phyloP scores from a whole-genome alignment of 2,797 vertebrate genomes.

The Lutjanus campechanus region DNA sequence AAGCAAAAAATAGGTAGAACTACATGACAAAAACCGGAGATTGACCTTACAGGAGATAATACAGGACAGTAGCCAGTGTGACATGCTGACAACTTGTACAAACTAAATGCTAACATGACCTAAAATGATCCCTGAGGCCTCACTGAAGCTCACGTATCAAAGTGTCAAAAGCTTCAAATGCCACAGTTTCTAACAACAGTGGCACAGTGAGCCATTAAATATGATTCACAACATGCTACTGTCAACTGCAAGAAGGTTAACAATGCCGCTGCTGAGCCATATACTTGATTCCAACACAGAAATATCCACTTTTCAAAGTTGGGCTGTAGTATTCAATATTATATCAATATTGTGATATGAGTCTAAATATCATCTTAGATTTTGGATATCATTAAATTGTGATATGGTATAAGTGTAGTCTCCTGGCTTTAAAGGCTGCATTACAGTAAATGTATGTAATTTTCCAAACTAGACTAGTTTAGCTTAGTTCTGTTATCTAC shows the following conservation, averaged over 20 bases:
- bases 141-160: constrained; percentile 45
- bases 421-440: too few species aligned
- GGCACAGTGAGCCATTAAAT: constrained; percentile 35
- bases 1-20: background rate
- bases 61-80: background rate
- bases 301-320: background rate
- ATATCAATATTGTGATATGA: too few species aligned
- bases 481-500: too few species aligned
- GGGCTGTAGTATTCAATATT: background rate
- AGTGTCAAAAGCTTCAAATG: constrained; percentile 50
- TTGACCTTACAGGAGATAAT: constrained; percentile 9
- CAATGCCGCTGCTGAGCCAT: background rate
- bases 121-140: constrained; percentile 51
- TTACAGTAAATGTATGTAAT: too few species aligned
- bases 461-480: too few species aligned
- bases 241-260: constrained; percentile 44
- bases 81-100: constrained; percentile 34
- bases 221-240: constrained; percentile 41
- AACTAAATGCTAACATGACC: constrained; percentile 51
- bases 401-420: too few species aligned
- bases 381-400: too few species aligned
- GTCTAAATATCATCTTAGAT: too few species aligned
- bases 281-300: constrained; percentile 15
- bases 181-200: constrained; percentile 25
- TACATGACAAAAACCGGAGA: background rate